Percentiles rank a stretch among this genome's conserved stretches.
Conservation (phyloP, 1,140 invertebrate genomes). For the Elymnias hypermnestra region DNA sequence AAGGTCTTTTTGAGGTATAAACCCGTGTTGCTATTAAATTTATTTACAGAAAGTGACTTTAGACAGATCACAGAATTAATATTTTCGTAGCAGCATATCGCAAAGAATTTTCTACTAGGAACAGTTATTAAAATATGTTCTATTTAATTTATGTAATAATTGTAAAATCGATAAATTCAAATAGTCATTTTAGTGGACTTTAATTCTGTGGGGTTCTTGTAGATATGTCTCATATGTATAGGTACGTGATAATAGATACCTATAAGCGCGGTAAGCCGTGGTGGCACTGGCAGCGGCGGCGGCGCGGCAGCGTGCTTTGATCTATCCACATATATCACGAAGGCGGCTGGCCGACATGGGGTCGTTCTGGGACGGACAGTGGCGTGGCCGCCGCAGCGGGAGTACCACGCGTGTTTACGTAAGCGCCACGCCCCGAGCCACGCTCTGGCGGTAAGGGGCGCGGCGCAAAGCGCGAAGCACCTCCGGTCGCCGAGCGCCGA, state of each 20-base stretch:
- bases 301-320: slow-evolving; percentile 47
- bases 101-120: too few relatives aligned
- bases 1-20: too few relatives aligned
- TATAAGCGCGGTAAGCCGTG: slow-evolving; percentile 64
- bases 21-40: too few relatives aligned
- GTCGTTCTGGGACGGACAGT: slow-evolving; percentile 66
- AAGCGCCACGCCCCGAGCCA: slow-evolving; percentile 74
- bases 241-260: slow-evolving; percentile 28
- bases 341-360: slow-evolving; percentile 64
- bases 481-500: slow-evolving; percentile 69
- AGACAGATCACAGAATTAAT: too few relatives aligned
- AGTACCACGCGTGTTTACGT: slow-evolving; percentile 69
- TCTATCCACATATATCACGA: slow-evolving; percentile 55
- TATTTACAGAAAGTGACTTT: too few relatives aligned
- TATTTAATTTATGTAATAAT: too few relatives aligned
- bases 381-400: slow-evolving; percentile 49
- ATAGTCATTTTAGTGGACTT: too few relatives aligned
- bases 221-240: background rate
- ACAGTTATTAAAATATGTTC: too few relatives aligned
- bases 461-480: slow-evolving; percentile 65
- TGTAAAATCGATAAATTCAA: too few relatives aligned
- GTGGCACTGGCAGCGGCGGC: slow-evolving; percentile 59
- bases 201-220: too few relatives aligned
- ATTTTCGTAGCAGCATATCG: too few relatives aligned
- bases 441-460: slow-evolving; percentile 67